Base-by-base conservation (phyloP, 1,140 invertebrate genomes). In the Brachionus rubens region DNA sequence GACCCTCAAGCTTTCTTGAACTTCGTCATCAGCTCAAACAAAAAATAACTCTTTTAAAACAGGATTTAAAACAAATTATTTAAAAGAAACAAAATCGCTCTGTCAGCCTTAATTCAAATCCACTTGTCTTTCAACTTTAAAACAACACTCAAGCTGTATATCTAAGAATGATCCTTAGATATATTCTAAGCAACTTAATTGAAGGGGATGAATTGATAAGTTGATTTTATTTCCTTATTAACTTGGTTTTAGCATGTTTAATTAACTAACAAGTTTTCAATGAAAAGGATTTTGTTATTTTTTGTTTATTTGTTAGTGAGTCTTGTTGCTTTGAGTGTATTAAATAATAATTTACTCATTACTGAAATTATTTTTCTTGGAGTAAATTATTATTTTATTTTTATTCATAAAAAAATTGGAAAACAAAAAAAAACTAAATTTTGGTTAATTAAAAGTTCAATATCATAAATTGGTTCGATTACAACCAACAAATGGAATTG, bases 381-480 rank as follows among this genome's bases (percentile, higher is more conserved):
- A 36, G 33, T 14, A 46, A 7, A 7, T 46, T 46, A 46, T 46
- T 46, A 46, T 46, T 46, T 14, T 46, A 7, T 7, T 46, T 46
- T 7, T 7, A 14, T 14, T 46, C n/a, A 7, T 46, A 14, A 46
- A 7, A 7, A 7, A 3, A 10, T 14, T 46, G 3, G 5, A 7
- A 46, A 7, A 3, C n/a, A 46, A 46, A 5, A 14, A 7, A 4
- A 7, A 14, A 46, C n/a, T 46, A 10, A 46, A 14, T 46, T 46
- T 46, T 7, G 5, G n/a, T 40, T 36, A 36, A 5, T 36, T 9
- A 5, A 5, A 5, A 65, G 59, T 65, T 14, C 12, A 36, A 65
- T 65, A 65, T 65, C 59, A 41, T 65, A 65, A 43, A 65, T 65
- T 65, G 59, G 40, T 65, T 65, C 59, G 59, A 65, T 41, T 65